These are phyloP conservation scores for Corbicula japonica DNA, from an alignment of 2,888 invertebrate species.

Conservation along the genomic window DNA sequence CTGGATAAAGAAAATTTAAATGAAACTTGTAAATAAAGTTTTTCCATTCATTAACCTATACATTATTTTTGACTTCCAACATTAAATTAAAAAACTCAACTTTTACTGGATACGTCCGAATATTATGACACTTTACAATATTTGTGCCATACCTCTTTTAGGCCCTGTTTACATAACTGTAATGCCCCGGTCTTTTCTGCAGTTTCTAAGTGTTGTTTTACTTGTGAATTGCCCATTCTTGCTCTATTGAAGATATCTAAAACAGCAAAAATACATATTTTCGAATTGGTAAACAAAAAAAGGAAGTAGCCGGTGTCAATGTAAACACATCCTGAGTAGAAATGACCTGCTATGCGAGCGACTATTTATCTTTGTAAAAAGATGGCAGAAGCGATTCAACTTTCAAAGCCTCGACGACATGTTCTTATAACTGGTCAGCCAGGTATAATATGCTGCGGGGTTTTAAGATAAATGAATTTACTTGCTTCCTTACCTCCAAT, in stretches of 20 bases:
- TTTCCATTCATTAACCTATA: no score
- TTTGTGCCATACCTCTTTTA: slow-evolving; percentile 90
- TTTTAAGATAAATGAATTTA: not conserved
- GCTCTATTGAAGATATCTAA: no score
- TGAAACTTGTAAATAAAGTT: no score
- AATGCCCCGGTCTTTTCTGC: slow-evolving; percentile 98
- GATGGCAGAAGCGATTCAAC: slow-evolving; percentile 55
- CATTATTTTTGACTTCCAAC: no score
- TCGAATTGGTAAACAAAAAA: slow-evolving; percentile 5
- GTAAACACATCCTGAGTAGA: slow-evolving; percentile 1
- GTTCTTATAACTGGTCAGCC: slow-evolving; percentile 75
- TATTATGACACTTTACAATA: not conserved
- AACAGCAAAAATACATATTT: not conserved
- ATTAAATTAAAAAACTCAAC: no score
- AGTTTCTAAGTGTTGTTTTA: slow-evolving; percentile 96
- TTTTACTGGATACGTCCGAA: no score
- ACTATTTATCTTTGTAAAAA: slow-evolving; percentile 4
- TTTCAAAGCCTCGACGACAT: slow-evolving; percentile 62
- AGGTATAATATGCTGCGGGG: slow-evolving; percentile 59
- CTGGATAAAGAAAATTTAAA: no score
- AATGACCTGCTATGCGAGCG: slow-evolving; percentile 26
- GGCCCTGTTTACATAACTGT: slow-evolving; percentile 93
- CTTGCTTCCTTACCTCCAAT: not conserved
- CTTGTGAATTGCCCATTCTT: slow-evolving; percentile 93
- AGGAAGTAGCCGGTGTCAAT: slow-evolving; percentile 40